Conservation (phyloP, 1,140 invertebrate genomes). For the Octopus sinensis region DNA sequence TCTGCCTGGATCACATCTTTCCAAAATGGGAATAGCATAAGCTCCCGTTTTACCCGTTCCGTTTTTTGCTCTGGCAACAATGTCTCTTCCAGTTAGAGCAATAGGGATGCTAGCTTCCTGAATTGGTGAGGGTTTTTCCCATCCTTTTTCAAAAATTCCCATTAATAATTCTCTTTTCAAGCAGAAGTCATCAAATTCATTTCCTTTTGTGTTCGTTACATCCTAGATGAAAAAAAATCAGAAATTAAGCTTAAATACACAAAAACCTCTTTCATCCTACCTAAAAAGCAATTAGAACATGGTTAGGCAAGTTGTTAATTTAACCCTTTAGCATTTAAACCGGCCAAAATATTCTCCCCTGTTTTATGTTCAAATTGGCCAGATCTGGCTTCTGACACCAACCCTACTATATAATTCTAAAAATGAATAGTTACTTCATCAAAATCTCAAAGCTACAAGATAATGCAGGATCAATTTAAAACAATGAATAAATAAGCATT, state of each 20-base stretch:
- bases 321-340: neutral
- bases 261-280: neutral
- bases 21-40: constrained; percentile 96
- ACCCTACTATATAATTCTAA: no score
- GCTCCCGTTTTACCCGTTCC: constrained; percentile 99
- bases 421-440: no score
- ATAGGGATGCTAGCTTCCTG: constrained; percentile 90
- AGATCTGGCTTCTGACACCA: no score
- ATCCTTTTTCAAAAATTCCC: constrained; percentile 99
- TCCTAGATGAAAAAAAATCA: constrained; percentile 67
- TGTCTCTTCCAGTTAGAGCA: constrained; percentile 94
- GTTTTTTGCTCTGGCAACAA: constrained; percentile 97
- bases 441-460: no score
- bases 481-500: neutral
- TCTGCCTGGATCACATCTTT: constrained; percentile 86
- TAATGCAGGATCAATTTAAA: neutral
- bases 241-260: neutral
- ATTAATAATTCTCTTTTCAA: constrained; percentile 94
- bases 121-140: constrained; percentile 99
- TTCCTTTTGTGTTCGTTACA: constrained; percentile 98
- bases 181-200: constrained; percentile 99
- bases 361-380: no score
- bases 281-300: neutral
- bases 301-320: neutral
- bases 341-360: no score